A percentile compares a stretch with the other conserved stretches of the same genome.
Evolutionary conservation across 2,113 vertebrate genomes (phyloP).

Genomic region (Xiphias gladius): DNA sequence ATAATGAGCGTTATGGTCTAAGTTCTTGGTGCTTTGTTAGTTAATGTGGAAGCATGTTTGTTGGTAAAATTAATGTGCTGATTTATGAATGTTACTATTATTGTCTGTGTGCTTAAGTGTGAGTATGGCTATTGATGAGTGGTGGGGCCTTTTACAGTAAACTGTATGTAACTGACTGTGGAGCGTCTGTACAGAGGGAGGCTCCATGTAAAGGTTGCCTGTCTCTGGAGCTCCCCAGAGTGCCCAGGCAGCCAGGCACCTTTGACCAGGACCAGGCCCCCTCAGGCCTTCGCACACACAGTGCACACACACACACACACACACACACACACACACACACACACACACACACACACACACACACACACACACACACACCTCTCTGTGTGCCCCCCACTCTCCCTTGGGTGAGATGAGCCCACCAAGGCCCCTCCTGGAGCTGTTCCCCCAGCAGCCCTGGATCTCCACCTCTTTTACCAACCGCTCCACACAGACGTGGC

Average conservation of each 20-base stretch:
- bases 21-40: constrained; percentile 17
- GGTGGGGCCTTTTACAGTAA: constrained; percentile 64
- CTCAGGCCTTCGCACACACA: constrained; percentile 60
- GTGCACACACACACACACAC: constrained; percentile 56
- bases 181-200: constrained; percentile 65
- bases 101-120: constrained; percentile 56
- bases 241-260: constrained; percentile 76
- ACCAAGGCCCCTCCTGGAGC: constrained; percentile 70
- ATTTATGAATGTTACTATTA: constrained; percentile 69
- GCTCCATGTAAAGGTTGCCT: constrained; percentile 78
- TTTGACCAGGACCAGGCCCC: constrained; percentile 77
- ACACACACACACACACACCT: constrained; percentile 57
- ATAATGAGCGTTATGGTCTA: background rate
- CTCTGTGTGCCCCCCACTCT: constrained; percentile 70
- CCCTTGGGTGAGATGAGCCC: constrained; percentile 79
- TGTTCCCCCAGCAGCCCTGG: constrained; percentile 63
- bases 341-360: constrained; percentile 65
- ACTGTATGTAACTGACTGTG: constrained; percentile 68
- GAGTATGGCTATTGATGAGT: constrained; percentile 72
- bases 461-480: constrained; percentile 68
- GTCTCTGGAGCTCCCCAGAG: constrained; percentile 76
- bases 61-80: constrained; percentile 31
- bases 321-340: constrained; percentile 58
- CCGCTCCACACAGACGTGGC: constrained; percentile 73
- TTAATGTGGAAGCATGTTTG: constrained; percentile 13